Evolutionary conservation across 2,113 vertebrate species (phyloP).

Genomic region (Nyctereutes procyonoides): DNA sequence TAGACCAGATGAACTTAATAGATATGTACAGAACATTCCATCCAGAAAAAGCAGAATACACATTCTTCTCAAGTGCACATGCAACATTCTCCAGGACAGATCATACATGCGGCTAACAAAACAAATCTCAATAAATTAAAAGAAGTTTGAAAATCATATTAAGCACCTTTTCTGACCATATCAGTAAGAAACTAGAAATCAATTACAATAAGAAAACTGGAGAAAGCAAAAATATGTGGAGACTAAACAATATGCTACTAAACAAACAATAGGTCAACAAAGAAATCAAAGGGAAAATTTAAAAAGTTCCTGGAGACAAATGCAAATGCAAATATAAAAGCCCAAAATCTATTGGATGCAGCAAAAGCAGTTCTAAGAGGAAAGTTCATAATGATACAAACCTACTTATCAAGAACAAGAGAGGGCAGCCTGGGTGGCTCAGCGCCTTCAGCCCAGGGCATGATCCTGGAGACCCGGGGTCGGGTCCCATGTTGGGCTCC

Average conservation of each 20-base stretch:
- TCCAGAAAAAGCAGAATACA: background rate
- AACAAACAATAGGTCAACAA: background rate
- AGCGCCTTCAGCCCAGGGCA: no score
- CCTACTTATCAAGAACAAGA: background rate
- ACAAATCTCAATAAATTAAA: background rate
- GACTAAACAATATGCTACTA: background rate
- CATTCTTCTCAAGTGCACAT: background rate
- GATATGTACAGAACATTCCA: background rate
- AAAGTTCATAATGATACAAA: background rate
- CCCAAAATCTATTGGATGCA: background rate
- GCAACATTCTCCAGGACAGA: background rate
- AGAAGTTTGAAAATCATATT: background rate
- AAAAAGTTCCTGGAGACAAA: background rate
- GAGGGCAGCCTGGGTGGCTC: no score
- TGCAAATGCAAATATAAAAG: background rate
- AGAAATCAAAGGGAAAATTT: background rate
- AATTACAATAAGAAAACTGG: background rate
- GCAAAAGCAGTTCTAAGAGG: background rate
- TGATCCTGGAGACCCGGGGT: no score
- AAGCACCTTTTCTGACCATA: background rate
- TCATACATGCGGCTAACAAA: background rate
- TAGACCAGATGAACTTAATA: background rate
- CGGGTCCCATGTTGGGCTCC: no score
- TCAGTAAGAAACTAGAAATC: background rate
- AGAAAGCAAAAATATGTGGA: background rate